These are phyloP conservation scores for Lepus europaeus DNA, from an alignment of 2,113 vertebrate species.

Conservation along the genomic window DNA sequence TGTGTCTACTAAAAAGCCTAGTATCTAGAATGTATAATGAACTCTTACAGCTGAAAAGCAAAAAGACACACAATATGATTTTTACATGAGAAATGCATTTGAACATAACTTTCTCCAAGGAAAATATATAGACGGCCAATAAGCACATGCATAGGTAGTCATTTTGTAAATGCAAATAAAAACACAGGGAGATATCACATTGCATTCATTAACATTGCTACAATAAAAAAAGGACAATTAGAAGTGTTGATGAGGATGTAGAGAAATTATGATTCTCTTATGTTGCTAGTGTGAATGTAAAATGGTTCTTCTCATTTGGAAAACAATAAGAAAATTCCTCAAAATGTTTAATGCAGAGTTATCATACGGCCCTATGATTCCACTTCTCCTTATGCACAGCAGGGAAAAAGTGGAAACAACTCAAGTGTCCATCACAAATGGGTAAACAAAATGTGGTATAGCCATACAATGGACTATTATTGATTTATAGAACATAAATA, in stretches of 20 bases:
- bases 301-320: background rate
- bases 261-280: too few relatives aligned
- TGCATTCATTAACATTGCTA: background rate
- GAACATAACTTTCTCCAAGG: background rate
- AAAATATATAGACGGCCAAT: background rate
- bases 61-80: background rate
- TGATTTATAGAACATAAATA: background rate
- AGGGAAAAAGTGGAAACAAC: background rate
- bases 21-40: background rate
- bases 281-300: background rate
- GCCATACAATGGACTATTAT: background rate
- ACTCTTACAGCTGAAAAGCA: background rate
- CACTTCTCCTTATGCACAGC: background rate
- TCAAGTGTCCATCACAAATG: too few relatives aligned
- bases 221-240: background rate
- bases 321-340: background rate
- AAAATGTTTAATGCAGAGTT: background rate
- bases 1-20: background rate
- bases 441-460: too few relatives aligned
- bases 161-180: background rate
- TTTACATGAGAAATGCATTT: background rate
- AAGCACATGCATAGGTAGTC: background rate
- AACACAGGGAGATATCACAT: background rate
- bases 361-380: background rate
- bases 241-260: background rate